Evolutionary conservation across 2,797 vertebrate species (phyloP), one percentile per base, ranked within the genome.

Genomic region (Microctenopoma lineatum): DNA sequence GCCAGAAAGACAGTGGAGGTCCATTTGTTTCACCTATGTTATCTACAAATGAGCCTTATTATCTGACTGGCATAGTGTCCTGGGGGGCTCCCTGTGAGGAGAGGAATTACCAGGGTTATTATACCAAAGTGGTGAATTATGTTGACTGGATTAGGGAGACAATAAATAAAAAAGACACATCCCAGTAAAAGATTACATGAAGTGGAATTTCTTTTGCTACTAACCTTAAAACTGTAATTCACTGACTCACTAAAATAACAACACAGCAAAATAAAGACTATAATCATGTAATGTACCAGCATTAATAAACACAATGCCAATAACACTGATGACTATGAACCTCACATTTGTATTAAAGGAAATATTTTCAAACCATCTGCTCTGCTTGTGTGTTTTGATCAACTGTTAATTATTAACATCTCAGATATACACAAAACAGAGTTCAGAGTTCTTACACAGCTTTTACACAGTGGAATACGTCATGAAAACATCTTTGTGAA

Each of bases 71-170:
- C 26, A 75, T 98, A 32, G 93, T 98, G 77, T 98, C 97, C 16
- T 99, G 96, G 97, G 97, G 97, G 0, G 0, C 65, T 0, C 18
- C 1, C 2, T 99, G 97, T 72, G 64, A 50, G 0, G 13, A 80
- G 1, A 0, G 0, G n/a, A 0, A n/a, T 0, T 78, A 48, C 89
- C 96, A 55, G 92, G 96, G 61, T 58, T 98, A 92, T 57, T 98
- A 98, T 59, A 97, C 96, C 16, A 96, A 94, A 64, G 96, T 99
- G 38, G 67, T 73, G 47, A 95, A 93, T 60, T 98, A 98, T 27
- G 15, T 96, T n/a, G 90, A 92, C 53, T 98, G 97, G 97, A 98
- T 99, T 48, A 85, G 29, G 55, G 59, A 93, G 6, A 97, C 94
- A 0, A 96, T 98, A 56, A 73, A 83, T 7, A 0, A 52, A 6